These are phyloP conservation scores for Apotomis betuletana DNA, from an alignment of 2,888 invertebrate species.

Conservation along the genomic window DNA sequence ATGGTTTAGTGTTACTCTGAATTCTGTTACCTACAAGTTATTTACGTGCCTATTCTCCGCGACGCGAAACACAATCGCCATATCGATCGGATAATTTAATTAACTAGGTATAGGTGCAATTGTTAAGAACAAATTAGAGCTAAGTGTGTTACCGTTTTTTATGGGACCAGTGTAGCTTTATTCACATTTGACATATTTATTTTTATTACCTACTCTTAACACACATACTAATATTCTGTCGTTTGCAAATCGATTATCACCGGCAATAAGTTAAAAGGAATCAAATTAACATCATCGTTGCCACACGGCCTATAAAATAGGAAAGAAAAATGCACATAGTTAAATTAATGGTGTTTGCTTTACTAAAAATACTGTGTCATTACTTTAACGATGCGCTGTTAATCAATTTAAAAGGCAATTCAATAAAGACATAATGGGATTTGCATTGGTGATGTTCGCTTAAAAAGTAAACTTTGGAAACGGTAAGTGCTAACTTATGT, in stretches of 20 bases:
- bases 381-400: conserved; percentile 11
- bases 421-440: conserved; percentile 37
- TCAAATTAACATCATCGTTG: conserved; percentile 11
- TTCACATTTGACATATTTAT: too few species aligned
- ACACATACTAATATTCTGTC: background rate
- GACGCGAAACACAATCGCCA: conserved; percentile 55
- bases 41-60: conserved; percentile 53
- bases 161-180: too few species aligned
- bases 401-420: conserved; percentile 30
- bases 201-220: too few species aligned
- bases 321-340: conserved; percentile 15
- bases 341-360: conserved; percentile 27
- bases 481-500: conserved; percentile 26
- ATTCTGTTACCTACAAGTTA: conserved; percentile 54
- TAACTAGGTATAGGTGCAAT: too few species aligned
- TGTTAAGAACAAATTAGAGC: too few species aligned
- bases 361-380: conserved; percentile 24
- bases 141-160: too few species aligned
- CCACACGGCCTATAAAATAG: conserved; percentile 5
- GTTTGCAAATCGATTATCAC: background rate
- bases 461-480: conserved; percentile 47
- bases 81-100: conserved; percentile 43
- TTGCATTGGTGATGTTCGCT: conserved; percentile 47
- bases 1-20: conserved; percentile 58
- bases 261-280: conserved; percentile 3